Base-by-base conservation (phyloP, 2,888 invertebrate species). In the Tiphia femorata region DNA sequence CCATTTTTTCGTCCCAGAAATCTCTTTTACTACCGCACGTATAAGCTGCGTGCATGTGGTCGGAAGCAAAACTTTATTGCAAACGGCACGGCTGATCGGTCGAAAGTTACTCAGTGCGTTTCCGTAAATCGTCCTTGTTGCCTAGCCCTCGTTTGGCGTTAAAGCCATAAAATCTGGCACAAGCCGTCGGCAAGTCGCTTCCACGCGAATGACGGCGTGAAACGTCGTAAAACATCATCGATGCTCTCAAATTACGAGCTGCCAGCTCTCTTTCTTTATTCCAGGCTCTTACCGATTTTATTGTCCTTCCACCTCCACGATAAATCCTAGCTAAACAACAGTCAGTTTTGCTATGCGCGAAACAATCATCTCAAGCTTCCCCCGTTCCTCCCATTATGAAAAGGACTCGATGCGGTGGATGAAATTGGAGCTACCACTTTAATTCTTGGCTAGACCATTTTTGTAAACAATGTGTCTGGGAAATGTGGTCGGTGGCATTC, bases 201-300 rank as follows among this genome's bases (percentile, higher is more conserved):
- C 8, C 12, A 33, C 33, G 33, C 33, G 12, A 33, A n/a, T 72
- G 64, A 65, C 63, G 49, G 64, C 64, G 64, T 51, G 41, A 64
- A 72, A 50, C 58, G 62, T 66, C 73, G 65, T 77, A 72, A 76
- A 76, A 64, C 70, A 72, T 74, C 62, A 71, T 72, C 63, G 70
- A 60, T 58, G 56, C 59, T 58, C 50, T 64, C 62, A 70, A 72
- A 73, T 74, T 73, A 75, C 67, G 65, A 58, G 25, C 49, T 4
- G n/a, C 20, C 51, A 25, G 44, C 44, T 40, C 7, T 19, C 29
- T 46, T 62, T 59, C 29, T n/a, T n/a, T n/a, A n/a, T n/a, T n/a
- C n/a, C n/a, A n/a, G n/a, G n/a, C n/a, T n/a, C n/a, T n/a, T n/a
- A n/a, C n/a, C n/a, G n/a, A n/a, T n/a, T n/a, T n/a, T n/a, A n/a